Conservation (phyloP, 2,797 vertebrate genomes). For the Anabacerthia variegaticeps region DNA sequence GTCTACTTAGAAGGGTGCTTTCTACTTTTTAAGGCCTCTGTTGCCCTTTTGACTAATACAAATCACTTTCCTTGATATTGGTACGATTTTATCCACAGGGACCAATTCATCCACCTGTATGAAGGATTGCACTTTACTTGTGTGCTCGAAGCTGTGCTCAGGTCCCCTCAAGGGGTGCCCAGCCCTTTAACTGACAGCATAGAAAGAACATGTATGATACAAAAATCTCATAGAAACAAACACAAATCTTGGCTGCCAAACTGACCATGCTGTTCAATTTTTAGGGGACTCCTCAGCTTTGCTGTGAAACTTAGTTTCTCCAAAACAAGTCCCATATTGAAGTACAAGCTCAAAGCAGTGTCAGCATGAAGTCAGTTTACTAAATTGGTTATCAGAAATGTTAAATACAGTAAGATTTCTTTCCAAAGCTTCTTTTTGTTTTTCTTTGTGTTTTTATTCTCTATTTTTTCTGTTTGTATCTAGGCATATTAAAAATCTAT, state of each 20-base stretch:
- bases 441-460: not conserved
- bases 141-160: rapidly evolving
- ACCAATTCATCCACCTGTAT: not conserved
- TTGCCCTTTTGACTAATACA: not conserved
- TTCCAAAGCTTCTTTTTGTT: not conserved
- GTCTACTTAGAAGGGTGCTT: not conserved
- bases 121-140: not conserved
- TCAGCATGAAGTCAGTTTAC: not conserved
- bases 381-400: not conserved
- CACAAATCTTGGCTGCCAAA: not conserved
- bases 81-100: not conserved
- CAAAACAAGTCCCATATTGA: not conserved
- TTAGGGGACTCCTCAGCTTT: not conserved
- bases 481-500: not conserved
- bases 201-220: not conserved
- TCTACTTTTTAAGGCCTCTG: not conserved
- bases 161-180: not conserved
- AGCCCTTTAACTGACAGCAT: not conserved
- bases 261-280: not conserved
- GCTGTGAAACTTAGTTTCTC: not conserved
- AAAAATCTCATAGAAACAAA: not conserved
- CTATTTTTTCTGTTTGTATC: not conserved
- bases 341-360: not conserved
- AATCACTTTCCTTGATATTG: not conserved
- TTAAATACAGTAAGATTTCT: not conserved